Evolutionary conservation across 2,888 invertebrate species (phyloP).

Genomic region (Lasioglossum zephyrum): DNA sequence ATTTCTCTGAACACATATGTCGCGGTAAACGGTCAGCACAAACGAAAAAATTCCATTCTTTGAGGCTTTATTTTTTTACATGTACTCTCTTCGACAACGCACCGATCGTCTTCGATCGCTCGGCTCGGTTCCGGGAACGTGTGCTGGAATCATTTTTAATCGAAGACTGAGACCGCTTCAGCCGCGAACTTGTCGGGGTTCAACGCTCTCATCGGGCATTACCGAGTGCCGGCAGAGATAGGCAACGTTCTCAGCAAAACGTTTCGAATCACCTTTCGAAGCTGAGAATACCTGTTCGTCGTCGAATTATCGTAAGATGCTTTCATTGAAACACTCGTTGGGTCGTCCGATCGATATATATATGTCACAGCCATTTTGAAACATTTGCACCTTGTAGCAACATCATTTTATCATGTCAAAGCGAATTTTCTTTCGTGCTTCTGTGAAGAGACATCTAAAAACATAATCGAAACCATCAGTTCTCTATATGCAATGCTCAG

Average conservation of each 20-base stretch:
- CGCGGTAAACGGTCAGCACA: conserved; percentile 46
- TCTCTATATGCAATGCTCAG: background rate
- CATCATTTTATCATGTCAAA: background rate
- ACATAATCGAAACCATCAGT: background rate
- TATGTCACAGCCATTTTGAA: background rate
- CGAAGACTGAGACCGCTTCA: conserved; percentile 75
- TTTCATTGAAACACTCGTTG: background rate
- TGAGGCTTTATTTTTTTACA: conserved; percentile 64
- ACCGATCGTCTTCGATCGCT: conserved; percentile 33
- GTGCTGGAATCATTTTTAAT: conserved; percentile 59
- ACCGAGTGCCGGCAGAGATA: conserved; percentile 20
- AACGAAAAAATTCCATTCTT: conserved; percentile 54
- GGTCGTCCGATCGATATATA: background rate
- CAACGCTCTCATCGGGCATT: conserved; percentile 52
- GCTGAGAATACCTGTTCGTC: background rate
- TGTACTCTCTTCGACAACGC: conserved; percentile 24
- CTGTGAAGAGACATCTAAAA: background rate
- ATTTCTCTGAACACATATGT: background rate
- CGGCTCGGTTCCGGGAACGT: conserved; percentile 40
- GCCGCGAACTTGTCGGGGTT: conserved; percentile 38
- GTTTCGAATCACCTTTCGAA: background rate
- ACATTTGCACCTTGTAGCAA: background rate
- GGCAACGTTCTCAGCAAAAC: background rate
- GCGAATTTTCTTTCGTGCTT: background rate
- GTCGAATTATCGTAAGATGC: background rate